A percentile compares a stretch with the other conserved stretches of the same genome.
phyloP scores from a whole-genome alignment of 2,888 invertebrate species.

The Endotricha flammealis region DNA sequence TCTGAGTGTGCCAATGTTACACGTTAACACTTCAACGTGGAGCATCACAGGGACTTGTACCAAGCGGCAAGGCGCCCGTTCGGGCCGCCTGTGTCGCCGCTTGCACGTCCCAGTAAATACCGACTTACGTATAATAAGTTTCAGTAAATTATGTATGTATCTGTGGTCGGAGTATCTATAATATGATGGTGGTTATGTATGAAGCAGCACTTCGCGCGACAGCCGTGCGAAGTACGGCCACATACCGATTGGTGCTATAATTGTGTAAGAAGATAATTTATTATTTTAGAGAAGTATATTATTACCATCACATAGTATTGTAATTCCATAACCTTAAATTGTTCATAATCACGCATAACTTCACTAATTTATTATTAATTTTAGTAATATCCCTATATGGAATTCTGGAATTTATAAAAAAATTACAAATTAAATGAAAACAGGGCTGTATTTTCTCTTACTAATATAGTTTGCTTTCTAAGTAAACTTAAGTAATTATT shows the following conservation, averaged over 20 bases:
- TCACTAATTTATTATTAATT: slow-evolving; percentile 6
- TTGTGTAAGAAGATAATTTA: slow-evolving; percentile 36
- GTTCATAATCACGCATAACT: slow-evolving; percentile 4
- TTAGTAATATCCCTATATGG: not conserved
- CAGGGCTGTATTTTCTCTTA: slow-evolving; percentile 8
- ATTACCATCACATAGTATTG: slow-evolving; percentile 11
- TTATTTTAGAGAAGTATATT: slow-evolving; percentile 28
- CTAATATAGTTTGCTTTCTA: slow-evolving; percentile 49
- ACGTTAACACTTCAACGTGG: no score
- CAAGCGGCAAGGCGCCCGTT: no score
- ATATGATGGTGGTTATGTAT: slow-evolving; percentile 35
- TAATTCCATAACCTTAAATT: slow-evolving; percentile 7
- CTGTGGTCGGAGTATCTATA: slow-evolving; percentile 29
- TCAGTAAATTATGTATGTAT: slow-evolving; percentile 15
- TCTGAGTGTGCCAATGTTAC: slow-evolving; percentile 53
- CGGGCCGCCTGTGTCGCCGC: no score
- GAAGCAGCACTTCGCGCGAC: slow-evolving; percentile 48
- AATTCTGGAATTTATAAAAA: not conserved
- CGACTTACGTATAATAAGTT: not conserved
- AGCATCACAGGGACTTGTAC: no score
- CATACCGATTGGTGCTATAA: slow-evolving; percentile 67
- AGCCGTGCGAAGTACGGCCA: slow-evolving; percentile 45
- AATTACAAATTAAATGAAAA: slow-evolving; percentile 1
- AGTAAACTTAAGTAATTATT: slow-evolving; percentile 66
- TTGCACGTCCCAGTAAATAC: slow-evolving; percentile 2